Percentiles rank a stretch among this genome's conserved stretches.
These are phyloP conservation scores for Hydrotaea diabolus DNA, from an alignment of 2,888 invertebrate species.

Conservation along the genomic window DNA sequence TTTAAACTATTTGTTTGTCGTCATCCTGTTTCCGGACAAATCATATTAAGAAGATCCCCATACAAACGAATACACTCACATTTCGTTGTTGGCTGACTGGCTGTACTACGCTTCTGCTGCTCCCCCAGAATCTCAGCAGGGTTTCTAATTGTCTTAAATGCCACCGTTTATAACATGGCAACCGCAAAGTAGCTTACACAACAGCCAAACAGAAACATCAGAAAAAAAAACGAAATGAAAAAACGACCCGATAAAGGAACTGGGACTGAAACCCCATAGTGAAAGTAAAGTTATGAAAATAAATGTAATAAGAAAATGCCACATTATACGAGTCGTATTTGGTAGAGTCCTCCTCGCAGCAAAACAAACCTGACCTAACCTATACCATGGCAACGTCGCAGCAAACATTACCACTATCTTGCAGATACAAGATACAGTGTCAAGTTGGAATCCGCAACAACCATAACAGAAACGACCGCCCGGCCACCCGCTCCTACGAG, in stretches of 20 bases:
- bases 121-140: conserved; percentile 42
- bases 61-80: not conserved
- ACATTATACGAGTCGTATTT: not conserved
- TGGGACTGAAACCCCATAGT: conserved; percentile 39
- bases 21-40: conserved; percentile 7
- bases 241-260: not conserved
- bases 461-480: not conserved
- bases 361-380: conserved; percentile 12
- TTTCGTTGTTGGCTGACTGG: no score
- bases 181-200: conserved; percentile 35
- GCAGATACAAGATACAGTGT: conserved; percentile 28
- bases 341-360: not conserved
- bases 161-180: conserved; percentile 44
- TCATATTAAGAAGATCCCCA: not conserved
- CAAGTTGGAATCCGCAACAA: not conserved
- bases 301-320: conserved; percentile 20
- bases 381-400: not conserved
- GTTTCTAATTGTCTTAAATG: conserved; percentile 55
- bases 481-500: not conserved
- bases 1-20: conserved; percentile 14
- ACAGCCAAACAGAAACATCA: conserved; percentile 14
- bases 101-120: not conserved
- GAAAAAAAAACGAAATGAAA: not conserved
- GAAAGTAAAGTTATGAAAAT: conserved; percentile 33
- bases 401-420: conserved; percentile 22